Evolutionary conservation across 2,888 invertebrate species (phyloP), one percentile per base, ranked within the genome.

Genomic region (Hypercompe scribonia): DNA sequence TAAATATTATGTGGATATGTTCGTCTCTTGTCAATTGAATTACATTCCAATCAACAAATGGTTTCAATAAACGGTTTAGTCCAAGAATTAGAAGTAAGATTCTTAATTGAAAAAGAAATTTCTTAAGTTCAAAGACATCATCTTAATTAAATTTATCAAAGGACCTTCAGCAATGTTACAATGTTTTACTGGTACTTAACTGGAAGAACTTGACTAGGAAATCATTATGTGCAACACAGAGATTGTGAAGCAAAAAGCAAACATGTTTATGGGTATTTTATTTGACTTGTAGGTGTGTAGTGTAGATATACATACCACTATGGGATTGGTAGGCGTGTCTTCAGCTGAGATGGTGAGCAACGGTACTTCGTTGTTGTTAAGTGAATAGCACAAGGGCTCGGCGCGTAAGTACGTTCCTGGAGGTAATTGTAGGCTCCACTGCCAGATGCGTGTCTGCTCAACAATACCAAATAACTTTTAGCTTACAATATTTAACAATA

Each of bases 311-410:
- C 89, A 80, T 84, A 97, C 97, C 89, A 95, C 94, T 61, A 97
- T 95, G 54, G 96, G 96, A 88, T 96, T 96, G 28, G 88, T 85
- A 13, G 93, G 92, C 11, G 94, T 91, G 78, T 96, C 96, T 24
- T 96, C 96, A 21, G 96, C 96, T 36, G 98, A 97, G 72, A 98
- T 96, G 5, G 98, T 98, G 34, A 98, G 89, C 68, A 98, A 86
- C 46, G 98, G 98, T 65, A 98, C 96, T 85, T 97, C 96, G 90
- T 98, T 98, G 77, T 96, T 97, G 84, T 97, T 97, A 54, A 98
- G 92, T 21, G 97, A 97, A 81, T 97, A 95, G 89, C 98, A 97
- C 61, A 98, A 94, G 4, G 96, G 96, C 86, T 98, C 97, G 61
- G 96, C 96, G 4, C 97, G 96, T 78, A 97, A 96, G 88, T 97